phyloP scores from a whole-genome alignment of 2,888 invertebrate genomes.

The Pseudococcus viburni region DNA sequence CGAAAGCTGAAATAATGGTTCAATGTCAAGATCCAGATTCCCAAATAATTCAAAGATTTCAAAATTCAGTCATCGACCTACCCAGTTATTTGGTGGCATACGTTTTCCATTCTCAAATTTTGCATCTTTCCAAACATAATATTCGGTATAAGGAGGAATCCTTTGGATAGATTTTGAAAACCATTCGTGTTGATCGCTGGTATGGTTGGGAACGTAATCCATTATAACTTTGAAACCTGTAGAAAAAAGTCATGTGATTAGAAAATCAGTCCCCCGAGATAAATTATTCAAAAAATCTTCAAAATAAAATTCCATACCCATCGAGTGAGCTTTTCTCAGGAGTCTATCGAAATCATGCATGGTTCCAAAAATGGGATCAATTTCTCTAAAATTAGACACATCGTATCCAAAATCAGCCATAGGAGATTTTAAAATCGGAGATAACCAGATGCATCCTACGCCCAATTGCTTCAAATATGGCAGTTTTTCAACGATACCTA shows the following conservation, averaged over 20 bases:
- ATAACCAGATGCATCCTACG: conserved; percentile 79
- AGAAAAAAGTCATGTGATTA: background rate
- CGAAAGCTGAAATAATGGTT: conserved; percentile 40
- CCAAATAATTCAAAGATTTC: background rate
- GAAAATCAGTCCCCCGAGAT: background rate
- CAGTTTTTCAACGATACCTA: conserved; percentile 72
- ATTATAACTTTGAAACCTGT: conserved; percentile 77
- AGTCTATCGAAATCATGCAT: conserved; percentile 75
- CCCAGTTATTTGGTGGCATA: conserved; percentile 84
- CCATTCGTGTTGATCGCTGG: conserved; percentile 86
- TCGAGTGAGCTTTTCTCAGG: conserved; percentile 71
- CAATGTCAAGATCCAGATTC: background rate
- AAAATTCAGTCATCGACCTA: conserved; percentile 70
- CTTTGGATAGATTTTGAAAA: conserved; percentile 80
- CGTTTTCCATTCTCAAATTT: conserved; percentile 70
- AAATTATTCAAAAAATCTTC: background rate
- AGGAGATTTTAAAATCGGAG: conserved; percentile 80
- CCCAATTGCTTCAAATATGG: conserved; percentile 76
- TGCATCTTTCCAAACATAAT: conserved; percentile 84
- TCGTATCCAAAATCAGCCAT: conserved; percentile 80
- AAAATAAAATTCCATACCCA: conserved; percentile 69
- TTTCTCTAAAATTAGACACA: conserved; percentile 75
- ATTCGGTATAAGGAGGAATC: conserved; percentile 79
- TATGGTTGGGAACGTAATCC: conserved; percentile 83
- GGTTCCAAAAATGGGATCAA: conserved; percentile 76